These are phyloP conservation scores for mouse (Mus musculus) DNA, from an alignment of 2,113 vertebrate species.

Conservation along the genomic window DNA sequence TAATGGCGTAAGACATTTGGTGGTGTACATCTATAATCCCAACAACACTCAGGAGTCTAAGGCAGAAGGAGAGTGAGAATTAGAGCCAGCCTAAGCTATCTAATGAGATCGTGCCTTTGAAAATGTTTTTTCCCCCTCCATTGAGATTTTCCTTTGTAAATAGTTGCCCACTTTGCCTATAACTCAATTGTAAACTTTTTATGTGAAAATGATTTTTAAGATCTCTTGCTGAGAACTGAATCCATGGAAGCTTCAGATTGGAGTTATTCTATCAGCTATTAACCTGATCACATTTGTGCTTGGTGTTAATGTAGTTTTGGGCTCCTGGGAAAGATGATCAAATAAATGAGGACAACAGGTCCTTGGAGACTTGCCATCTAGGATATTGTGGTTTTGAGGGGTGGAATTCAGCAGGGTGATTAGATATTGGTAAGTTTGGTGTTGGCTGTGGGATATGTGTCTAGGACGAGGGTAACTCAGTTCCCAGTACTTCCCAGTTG, in stretches of 20 bases:
- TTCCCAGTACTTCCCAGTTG: neutral
- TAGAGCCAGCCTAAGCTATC: neutral
- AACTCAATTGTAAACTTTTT: neutral
- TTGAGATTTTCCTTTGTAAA: constrained; percentile 53
- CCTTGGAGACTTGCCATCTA: neutral
- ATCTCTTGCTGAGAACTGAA: neutral
- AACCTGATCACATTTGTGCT: neutral
- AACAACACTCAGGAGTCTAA: neutral
- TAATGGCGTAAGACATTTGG: neutral
- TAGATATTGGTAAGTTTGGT: neutral
- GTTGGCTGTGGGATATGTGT: neutral
- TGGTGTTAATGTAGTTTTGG: neutral
- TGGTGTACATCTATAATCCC: neutral
- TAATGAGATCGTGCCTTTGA: neutral
- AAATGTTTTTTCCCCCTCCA: neutral
- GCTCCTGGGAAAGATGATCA: neutral
- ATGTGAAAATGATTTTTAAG: constrained; percentile 18
- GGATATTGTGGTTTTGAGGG: neutral
- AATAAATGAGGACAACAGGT: neutral
- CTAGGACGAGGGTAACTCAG: neutral
- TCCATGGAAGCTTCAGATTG: neutral
- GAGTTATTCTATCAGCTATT: neutral
- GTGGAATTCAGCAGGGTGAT: neutral
- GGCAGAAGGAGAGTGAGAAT: neutral
- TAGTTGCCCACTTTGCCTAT: neutral